phyloP scores from a whole-genome alignment of 1,140 invertebrate genomes.

The Trichomalopsis sarcophagae region DNA sequence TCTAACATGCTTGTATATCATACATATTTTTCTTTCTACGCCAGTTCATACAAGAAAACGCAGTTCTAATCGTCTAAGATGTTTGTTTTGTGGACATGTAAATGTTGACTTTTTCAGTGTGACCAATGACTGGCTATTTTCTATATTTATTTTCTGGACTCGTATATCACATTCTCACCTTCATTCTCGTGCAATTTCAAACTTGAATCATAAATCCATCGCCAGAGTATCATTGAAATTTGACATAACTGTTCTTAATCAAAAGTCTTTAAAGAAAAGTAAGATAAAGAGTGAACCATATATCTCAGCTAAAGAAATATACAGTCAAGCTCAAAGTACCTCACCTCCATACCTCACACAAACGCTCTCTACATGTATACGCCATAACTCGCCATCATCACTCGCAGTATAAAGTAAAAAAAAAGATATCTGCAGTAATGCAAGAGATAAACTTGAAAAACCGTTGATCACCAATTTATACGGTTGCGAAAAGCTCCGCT shows the following conservation, averaged over 20 bases:
- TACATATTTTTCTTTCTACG: not conserved
- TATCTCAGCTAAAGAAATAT: too few species aligned
- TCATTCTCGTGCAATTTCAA: not conserved
- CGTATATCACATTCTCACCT: not conserved
- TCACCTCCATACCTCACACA: not conserved
- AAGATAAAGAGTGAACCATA: not conserved
- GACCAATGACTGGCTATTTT: not conserved
- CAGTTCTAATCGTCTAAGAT: not conserved
- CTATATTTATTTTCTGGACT: not conserved
- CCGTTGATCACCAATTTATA: not conserved
- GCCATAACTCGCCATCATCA: not conserved
- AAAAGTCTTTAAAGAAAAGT: not conserved
- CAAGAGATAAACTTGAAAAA: not conserved
- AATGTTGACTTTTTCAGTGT: conserved; percentile 1
- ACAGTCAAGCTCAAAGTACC: not conserved
- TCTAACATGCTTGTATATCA: not conserved
- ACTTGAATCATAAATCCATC: not conserved
- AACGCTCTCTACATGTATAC: not conserved
- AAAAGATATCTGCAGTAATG: too few species aligned
- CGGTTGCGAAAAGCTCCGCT: not conserved
- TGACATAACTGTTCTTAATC: too few species aligned
- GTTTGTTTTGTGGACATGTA: conserved; percentile 18
- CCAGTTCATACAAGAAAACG: too few species aligned
- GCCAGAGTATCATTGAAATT: too few species aligned
- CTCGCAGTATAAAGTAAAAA: not conserved